Evolutionary conservation across 2,797 vertebrate species (phyloP), one percentile per base, ranked within the genome.

Genomic region (Gymnopithys bicolor): DNA sequence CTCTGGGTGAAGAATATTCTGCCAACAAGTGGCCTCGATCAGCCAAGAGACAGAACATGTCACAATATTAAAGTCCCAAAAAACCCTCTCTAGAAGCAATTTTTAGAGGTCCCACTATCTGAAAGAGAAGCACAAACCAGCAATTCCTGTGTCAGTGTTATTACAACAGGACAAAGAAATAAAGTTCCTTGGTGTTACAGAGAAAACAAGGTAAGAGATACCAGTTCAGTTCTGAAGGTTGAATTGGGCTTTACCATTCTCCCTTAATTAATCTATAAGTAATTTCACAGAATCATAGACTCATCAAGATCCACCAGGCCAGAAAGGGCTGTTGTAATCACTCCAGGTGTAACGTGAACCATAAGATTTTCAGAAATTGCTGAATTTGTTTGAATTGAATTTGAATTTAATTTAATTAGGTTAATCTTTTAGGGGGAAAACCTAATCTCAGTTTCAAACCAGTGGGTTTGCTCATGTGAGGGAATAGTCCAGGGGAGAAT

Each of bases 251-350:
- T 68, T 76, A 12, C n/a, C 30, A 33, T 56, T 78, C 69, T 45
- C 30, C 33, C 5, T 70, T 93, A 77, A 91, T 85, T 75, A 91
- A 78, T 93, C 43, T 62, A 24, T 64, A n/a, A 82, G 51, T 56
- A 86, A 90, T 95, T 94, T 79, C 60, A 66, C 62, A 94, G 90
- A 94, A 79, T 69, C 87, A 78, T 32, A 19, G 81, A 59, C 74
- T 59, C 52, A 33, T 71, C 5, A 5, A 66, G 66, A 59, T 81
- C 76, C 91, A 90, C 28, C 63, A 74, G 83, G 70, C 88, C 83
- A 90, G 91, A 56, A 81, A 73, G 33, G 27, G 67, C 52, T 55
- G n/a, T 27, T 83, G 41, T 32, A 43, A 48, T 73, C 59, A 32
- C 41, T 90, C 52, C 33, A 56, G 37, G 23, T 55, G 45, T 28